These are phyloP conservation scores for Leptinotarsa peninsularis DNA, from an alignment of 2,888 invertebrate genomes.

Conservation along the genomic window DNA sequence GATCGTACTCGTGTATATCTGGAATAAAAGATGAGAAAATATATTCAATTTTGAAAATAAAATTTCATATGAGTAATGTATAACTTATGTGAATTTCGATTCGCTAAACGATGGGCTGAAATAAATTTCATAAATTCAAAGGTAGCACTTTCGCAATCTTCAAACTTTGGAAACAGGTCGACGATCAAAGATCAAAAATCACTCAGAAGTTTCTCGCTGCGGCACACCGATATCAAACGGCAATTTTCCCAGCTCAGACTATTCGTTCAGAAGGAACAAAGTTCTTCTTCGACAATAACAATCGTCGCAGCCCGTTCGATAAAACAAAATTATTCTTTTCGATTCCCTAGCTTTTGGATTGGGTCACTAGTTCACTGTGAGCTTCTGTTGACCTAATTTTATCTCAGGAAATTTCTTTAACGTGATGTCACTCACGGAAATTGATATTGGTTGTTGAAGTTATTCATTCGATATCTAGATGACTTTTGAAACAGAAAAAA, in stretches of 20 bases:
- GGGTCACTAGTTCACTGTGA: conserved; percentile 12
- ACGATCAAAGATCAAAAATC: background rate
- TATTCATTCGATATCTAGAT: background rate
- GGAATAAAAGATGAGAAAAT: too few relatives aligned
- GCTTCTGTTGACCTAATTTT: conserved; percentile 2
- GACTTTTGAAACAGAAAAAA: too few relatives aligned
- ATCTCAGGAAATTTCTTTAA: background rate
- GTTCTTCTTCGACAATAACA: conserved; percentile 7
- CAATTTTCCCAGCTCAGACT: background rate
- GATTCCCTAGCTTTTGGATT: background rate
- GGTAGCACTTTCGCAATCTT: background rate
- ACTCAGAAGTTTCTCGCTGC: conserved; percentile 7
- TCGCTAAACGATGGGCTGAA: background rate
- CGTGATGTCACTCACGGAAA: conserved; percentile 1
- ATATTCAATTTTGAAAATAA: too few relatives aligned
- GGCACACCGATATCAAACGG: conserved; percentile 8
- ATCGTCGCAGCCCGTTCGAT: conserved; percentile 1
- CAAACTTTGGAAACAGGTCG: background rate
- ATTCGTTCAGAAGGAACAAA: conserved; percentile 3
- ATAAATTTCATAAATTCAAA: background rate
- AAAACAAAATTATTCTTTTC: background rate
- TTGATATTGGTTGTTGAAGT: background rate
- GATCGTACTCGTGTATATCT: too few relatives aligned
- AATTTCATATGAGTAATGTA: too few relatives aligned
- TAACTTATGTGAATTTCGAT: background rate